Base-by-base conservation (phyloP, 2,888 invertebrate species). In the Drosophila trichaetosa region DNA sequence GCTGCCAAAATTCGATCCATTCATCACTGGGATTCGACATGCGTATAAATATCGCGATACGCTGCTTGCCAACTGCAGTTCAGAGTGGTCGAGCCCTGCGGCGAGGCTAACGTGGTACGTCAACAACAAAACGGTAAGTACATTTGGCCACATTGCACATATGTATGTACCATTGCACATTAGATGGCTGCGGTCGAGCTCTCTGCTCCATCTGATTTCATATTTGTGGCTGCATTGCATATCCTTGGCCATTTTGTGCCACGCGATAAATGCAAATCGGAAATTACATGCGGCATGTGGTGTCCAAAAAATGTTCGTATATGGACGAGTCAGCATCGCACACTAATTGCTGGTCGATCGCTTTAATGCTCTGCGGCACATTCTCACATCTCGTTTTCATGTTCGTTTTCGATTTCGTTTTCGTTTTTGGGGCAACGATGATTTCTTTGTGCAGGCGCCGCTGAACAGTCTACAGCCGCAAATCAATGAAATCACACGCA, bases 51-150 rank as follows among this genome's bases (percentile, higher is more conserved):
- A 92, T 79, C 92, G 92, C 65, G 93, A 93, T 82, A 91, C 90
- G 74, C 84, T 93, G 69, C 76, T 92, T 75, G 92, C 92, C 79
- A 93, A 93, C 83, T 93, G 93, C 85, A 93, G 93, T 69, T 92
- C 93, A 29, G 93, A 93, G 65, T 92, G 91, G 92, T 93, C 93
- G 53, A 93, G 89, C 89, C 93, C 93, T 53, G 90, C 91, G 68
- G 91, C 93, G 62, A 89, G 88, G 68, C 90, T 93, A 48, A 91
- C 91, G 65, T 93, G 93, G 93, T 93, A 91, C 74, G 93, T 93
- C 79, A 93, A 93, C 90, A 92, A 92, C 81, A 91, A 92, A 91
- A 92, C 92, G 87, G 93, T 93, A 92, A 82, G 92, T 91, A 77
- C 24, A 51, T 67, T 64, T 31, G 27, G 24, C 31, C 24, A 42